Conservation (phyloP, 2,113 vertebrate genomes). For the Tapirus terrestris region DNA sequence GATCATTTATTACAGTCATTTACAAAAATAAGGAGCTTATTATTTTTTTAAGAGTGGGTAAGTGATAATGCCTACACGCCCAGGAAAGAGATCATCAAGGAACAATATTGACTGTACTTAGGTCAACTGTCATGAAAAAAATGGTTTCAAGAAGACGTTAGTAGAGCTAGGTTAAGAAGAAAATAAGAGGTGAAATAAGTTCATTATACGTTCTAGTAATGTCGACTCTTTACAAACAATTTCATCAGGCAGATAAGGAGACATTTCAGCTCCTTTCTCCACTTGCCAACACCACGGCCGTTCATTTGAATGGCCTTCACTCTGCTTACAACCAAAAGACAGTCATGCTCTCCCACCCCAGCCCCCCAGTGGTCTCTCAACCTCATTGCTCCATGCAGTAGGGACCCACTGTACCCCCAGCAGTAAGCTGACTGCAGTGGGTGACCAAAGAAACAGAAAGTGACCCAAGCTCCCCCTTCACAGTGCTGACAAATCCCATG, state of each 20-base stretch:
- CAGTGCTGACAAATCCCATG: neutral
- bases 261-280: neutral
- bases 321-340: neutral
- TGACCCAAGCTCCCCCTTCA: neutral
- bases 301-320: neutral
- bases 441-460: neutral
- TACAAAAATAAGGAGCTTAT: neutral
- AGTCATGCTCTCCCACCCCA: neutral
- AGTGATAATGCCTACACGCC: neutral
- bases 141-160: neutral
- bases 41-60: neutral
- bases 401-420: neutral
- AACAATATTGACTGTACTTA: neutral
- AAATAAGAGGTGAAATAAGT: neutral
- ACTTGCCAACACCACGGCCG: neutral
- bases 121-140: neutral
- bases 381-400: no score
- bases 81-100: neutral
- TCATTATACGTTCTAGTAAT: neutral
- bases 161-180: neutral
- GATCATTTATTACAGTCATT: neutral
- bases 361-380: neutral
- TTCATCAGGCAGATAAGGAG: neutral
- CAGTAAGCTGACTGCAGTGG: neutral
- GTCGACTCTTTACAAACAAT: neutral